Conservation (phyloP, 2,888 invertebrate species). For the Ceriagrion tenellum region DNA sequence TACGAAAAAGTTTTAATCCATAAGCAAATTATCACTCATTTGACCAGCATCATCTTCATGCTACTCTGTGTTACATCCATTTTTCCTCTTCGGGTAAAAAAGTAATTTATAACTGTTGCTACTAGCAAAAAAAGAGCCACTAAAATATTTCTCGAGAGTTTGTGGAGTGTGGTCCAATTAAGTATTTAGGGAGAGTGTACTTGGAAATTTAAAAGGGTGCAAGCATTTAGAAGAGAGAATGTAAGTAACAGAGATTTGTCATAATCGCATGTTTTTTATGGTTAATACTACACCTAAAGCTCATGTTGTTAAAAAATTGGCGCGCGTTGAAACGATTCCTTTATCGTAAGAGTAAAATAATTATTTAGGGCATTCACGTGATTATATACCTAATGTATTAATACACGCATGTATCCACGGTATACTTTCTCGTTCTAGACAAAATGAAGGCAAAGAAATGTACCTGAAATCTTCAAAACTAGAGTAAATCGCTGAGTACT, state of each 20-base stretch:
- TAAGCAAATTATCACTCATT: background rate
- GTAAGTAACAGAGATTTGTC: background rate
- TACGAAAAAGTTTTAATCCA: background rate
- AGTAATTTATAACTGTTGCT: conserved; percentile 33
- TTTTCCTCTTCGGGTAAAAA: conserved; percentile 9
- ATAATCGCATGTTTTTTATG: conserved; percentile 17
- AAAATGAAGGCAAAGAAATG: conserved; percentile 46
- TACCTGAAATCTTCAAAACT: conserved; percentile 55
- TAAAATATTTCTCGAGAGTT: conserved; percentile 17
- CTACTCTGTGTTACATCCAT: background rate
- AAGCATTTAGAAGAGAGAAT: conserved; percentile 43
- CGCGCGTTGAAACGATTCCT: background rate
- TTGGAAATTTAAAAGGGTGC: conserved; percentile 27
- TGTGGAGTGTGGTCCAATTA: conserved; percentile 33
- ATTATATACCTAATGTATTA: background rate
- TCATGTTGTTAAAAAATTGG: background rate
- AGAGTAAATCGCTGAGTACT: background rate
- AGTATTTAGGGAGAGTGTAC: conserved; percentile 3
- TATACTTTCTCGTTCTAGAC: conserved; percentile 38
- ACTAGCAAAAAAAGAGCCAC: conserved; percentile 13
- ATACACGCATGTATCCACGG: background rate
- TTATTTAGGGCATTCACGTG: conserved; percentile 11
- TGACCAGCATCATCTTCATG: background rate
- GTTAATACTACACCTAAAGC: no score
- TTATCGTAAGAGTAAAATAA: background rate